Conservation (phyloP, 2,888 invertebrate species). For the Byasa hedistus region DNA sequence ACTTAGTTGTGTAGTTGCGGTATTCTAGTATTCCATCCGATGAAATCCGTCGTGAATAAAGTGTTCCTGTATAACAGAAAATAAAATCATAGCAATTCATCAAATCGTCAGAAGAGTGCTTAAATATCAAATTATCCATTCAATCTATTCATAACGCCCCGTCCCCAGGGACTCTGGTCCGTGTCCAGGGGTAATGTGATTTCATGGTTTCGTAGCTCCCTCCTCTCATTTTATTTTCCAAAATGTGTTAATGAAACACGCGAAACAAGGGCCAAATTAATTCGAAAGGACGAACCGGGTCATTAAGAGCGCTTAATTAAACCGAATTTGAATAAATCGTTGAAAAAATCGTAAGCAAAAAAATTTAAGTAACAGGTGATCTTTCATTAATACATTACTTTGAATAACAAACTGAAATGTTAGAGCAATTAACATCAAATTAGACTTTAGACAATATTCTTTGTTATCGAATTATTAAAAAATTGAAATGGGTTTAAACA, state of each 20-base stretch:
- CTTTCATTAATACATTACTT: too few relatives aligned
- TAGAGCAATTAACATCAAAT: too few relatives aligned
- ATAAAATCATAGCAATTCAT: slow-evolving; percentile 8
- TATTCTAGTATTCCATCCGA: too few relatives aligned
- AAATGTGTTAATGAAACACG: slow-evolving; percentile 51
- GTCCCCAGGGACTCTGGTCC: slow-evolving; percentile 40
- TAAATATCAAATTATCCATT: slow-evolving; percentile 40
- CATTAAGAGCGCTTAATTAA: neutral
- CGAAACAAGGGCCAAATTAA: slow-evolving; percentile 46
- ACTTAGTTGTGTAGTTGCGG: too few relatives aligned
- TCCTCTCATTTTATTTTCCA: slow-evolving; percentile 43
- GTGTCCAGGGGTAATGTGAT: slow-evolving; percentile 45
- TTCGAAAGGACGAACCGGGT: slow-evolving; percentile 26
- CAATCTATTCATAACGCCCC: slow-evolving; percentile 41
- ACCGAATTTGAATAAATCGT: neutral
- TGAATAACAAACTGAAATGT: too few relatives aligned
- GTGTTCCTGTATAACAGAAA: neutral
- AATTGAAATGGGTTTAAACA: too few relatives aligned
- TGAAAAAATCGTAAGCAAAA: too few relatives aligned
- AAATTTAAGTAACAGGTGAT: too few relatives aligned
- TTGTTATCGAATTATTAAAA: too few relatives aligned
- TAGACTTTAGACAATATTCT: too few relatives aligned
- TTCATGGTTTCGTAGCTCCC: slow-evolving; percentile 43
- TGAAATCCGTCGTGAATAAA: neutral
- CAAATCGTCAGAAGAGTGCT: slow-evolving; percentile 31